These are phyloP conservation scores for Chrysodeixis includens DNA, from an alignment of 2,888 invertebrate genomes.

Conservation along the genomic window DNA sequence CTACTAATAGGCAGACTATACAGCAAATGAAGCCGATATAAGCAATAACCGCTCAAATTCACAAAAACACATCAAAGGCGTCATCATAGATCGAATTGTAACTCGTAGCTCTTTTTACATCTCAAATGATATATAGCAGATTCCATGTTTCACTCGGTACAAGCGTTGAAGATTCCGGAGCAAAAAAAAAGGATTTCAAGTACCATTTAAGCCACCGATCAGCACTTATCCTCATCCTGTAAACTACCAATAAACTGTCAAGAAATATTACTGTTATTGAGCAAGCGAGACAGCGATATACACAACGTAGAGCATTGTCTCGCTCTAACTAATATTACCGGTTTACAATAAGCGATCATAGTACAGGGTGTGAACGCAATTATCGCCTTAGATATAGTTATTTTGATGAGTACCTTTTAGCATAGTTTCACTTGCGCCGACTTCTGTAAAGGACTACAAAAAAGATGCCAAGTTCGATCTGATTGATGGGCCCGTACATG, in stretches of 20 bases:
- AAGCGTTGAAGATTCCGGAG: slow-evolving; percentile 24
- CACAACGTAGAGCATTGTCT: too few relatives aligned
- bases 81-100: background rate
- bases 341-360: too few relatives aligned
- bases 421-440: slow-evolving; percentile 57
- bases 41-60: too few relatives aligned
- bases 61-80: too few relatives aligned
- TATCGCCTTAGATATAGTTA: slow-evolving; percentile 71
- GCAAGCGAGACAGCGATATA: too few relatives aligned
- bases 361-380: slow-evolving; percentile 51
- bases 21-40: too few relatives aligned
- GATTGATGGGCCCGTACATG: background rate
- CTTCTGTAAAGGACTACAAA: slow-evolving; percentile 41
- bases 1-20: too few relatives aligned
- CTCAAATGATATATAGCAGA: slow-evolving; percentile 14
- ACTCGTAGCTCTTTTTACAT: background rate
- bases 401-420: slow-evolving; percentile 69
- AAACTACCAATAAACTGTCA: background rate
- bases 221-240: slow-evolving; percentile 56
- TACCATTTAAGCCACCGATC: slow-evolving; percentile 33
- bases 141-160: slow-evolving; percentile 27
- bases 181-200: slow-evolving; percentile 32
- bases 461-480: slow-evolving; percentile 18
- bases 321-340: too few relatives aligned
- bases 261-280: too few relatives aligned